A percentile compares a stretch with the other conserved stretches of the same genome.
Evolutionary conservation across 2,888 invertebrate species (phyloP).

Genomic region (Megamerina dolium): DNA sequence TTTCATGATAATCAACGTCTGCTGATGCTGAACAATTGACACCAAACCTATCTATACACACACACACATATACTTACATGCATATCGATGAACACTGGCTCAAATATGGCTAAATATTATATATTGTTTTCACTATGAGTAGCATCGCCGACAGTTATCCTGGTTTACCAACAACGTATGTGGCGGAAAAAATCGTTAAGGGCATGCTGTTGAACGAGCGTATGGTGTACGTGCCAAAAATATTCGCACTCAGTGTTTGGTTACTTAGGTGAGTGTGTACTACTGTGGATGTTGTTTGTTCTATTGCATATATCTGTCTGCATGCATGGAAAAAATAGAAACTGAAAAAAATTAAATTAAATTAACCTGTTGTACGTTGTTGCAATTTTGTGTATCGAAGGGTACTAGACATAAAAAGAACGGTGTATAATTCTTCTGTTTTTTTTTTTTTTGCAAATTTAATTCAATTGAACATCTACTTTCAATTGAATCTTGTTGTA

Average conservation of each 20-base stretch:
- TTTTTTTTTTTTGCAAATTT: too few species aligned
- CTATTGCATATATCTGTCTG: slow-evolving; percentile 14
- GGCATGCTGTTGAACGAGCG: slow-evolving; percentile 43
- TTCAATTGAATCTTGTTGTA: slow-evolving; percentile 7
- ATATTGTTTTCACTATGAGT: slow-evolving; percentile 5
- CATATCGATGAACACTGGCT: slow-evolving; percentile 7
- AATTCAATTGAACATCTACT: slow-evolving; percentile 3
- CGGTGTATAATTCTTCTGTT: too few species aligned
- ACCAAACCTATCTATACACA: background rate
- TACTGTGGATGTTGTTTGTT: slow-evolving; percentile 1
- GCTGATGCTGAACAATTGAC: background rate
- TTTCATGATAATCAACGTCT: background rate
- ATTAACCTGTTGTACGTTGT: background rate
- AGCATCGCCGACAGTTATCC: slow-evolving; percentile 45
- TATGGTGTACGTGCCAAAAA: slow-evolving; percentile 45
- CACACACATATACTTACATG: background rate
- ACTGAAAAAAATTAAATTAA: slow-evolving; percentile 5
- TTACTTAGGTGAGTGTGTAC: slow-evolving; percentile 35
- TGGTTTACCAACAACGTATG: slow-evolving; percentile 43
- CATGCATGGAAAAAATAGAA: slow-evolving; percentile 7
- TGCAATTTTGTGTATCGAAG: background rate
- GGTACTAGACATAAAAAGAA: background rate
- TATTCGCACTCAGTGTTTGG: slow-evolving; percentile 45
- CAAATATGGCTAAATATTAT: background rate
- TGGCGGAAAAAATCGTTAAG: slow-evolving; percentile 43